phyloP scores from a whole-genome alignment of 1,140 invertebrate species.

The Brachionus plicatilis region DNA sequence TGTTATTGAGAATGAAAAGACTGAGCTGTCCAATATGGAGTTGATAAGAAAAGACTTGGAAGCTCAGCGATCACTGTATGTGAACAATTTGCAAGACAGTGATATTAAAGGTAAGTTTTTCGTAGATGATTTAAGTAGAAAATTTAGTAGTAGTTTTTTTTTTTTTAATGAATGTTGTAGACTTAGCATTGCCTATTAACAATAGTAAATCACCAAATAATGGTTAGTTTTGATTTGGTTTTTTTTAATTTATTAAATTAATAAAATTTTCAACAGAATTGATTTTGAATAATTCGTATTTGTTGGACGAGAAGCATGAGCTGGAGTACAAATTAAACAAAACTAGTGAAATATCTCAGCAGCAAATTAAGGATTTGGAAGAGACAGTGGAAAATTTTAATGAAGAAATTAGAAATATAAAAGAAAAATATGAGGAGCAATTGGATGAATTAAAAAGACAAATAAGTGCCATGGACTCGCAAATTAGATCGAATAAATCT shows the following conservation, averaged over 20 bases:
- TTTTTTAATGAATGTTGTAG: slow-evolving; percentile 10
- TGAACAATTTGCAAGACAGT: slow-evolving; percentile 18
- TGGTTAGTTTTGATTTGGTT: not conserved
- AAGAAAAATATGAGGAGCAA: slow-evolving; percentile 12
- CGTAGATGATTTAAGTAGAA: not conserved
- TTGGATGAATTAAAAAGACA: slow-evolving; percentile 31
- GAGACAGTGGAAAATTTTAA: slow-evolving; percentile 25
- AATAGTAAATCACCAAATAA: slow-evolving; percentile 32
- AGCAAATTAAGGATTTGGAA: slow-evolving; percentile 37
- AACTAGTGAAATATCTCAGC: slow-evolving; percentile 19
- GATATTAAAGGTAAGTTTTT: slow-evolving; percentile 13
- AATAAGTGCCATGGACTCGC: slow-evolving; percentile 27
- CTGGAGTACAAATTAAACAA: slow-evolving; percentile 38
- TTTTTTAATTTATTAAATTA: not conserved
- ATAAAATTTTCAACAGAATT: not conserved
- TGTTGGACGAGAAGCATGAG: slow-evolving; percentile 29
- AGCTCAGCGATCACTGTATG: not conserved
- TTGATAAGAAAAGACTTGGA: not conserved
- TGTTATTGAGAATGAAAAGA: slow-evolving; percentile 29
- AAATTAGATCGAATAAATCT: slow-evolving; percentile 17
- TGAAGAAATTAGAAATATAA: not conserved
- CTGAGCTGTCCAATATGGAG: slow-evolving; percentile 3
- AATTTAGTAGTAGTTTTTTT: not conserved
- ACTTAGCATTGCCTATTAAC: slow-evolving; percentile 27
- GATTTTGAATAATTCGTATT: slow-evolving; percentile 7